Evolutionary conservation across 2,797 vertebrate genomes (phyloP), one percentile per base, ranked within the genome.

Genomic region (Alauda arvensis): DNA sequence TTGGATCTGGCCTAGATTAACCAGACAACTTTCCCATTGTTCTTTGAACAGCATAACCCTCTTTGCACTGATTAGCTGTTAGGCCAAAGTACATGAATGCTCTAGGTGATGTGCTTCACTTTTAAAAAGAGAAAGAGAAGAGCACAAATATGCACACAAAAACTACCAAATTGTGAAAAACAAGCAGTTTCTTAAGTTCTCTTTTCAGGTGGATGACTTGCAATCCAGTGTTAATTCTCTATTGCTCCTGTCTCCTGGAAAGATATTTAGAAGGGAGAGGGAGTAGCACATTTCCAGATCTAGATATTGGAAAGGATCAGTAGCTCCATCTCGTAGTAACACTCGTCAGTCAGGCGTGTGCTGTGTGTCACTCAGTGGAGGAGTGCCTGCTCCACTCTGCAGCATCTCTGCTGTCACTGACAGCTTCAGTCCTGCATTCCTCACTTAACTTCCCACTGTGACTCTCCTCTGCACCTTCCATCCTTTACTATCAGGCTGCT

Each of bases 351-450:
- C 92, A 88, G 69, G 68, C 6, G 0, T 85, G 81, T 92, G 78
- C 87, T 87, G 46, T 80, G 82, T 92, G 86, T 86, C 86, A 82
- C 81, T 88, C 46, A 18, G 83, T 48, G 83, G 81, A 89, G 90
- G 77, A 94, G 81, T 79, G 62, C 53, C 51, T 55, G 71, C 88
- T 92, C 57, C 14, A 13, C 78, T 51, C 61, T 5, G 7, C 61
- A 91, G 42, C 69, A 14, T 80, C 78, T 90, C 78, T 90, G 57
- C 76, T 66, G n/a, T 69, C 13, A 1, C 86, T 86, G 78, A 52
- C 76, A 82, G 49, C 81, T 88, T 70, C 78, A 88, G 34, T 51
- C 68, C 78, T 70, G n/a, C n/a, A 5, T 57, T 84, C 75, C 37
- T 88, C 57, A 51, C 55, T 83, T 53, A 23, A 23, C 37, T 81